A percentile compares a stretch with the other conserved stretches of the same genome.
Conservation (phyloP, 2,113 vertebrate genomes). For the Speoplatyrhinus poulsoni region DNA sequence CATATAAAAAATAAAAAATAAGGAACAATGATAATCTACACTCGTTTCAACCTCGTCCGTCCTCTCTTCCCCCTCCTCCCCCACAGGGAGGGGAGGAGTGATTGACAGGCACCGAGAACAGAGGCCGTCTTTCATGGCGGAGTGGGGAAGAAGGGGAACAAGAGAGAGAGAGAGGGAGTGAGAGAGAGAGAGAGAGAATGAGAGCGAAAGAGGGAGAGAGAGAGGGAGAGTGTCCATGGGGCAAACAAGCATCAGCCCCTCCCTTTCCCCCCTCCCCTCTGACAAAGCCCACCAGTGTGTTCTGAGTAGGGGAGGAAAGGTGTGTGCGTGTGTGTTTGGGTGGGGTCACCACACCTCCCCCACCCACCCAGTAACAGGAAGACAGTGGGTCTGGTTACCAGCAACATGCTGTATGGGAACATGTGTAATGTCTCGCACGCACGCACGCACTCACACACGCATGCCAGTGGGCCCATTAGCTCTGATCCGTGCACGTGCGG, state of each 20-base stretch:
- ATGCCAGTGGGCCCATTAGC: neutral
- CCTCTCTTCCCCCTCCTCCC: constrained; percentile 29
- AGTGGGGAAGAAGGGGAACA: constrained; percentile 29
- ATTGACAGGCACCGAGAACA: constrained; percentile 56
- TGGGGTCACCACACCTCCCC: constrained; percentile 43
- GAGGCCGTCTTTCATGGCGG: constrained; percentile 68
- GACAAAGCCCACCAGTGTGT: constrained; percentile 70
- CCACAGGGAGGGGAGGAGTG: constrained; percentile 51
- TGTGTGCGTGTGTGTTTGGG: constrained; percentile 8
- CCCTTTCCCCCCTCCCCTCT: constrained; percentile 23
- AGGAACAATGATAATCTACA: constrained; percentile 19
- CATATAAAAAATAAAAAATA: neutral
- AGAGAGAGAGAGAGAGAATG: too few species aligned
- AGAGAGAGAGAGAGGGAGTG: too few species aligned
- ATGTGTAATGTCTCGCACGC: neutral
- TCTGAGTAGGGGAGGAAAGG: constrained; percentile 62
- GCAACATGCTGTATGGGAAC: constrained; percentile 17
- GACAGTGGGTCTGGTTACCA: constrained; percentile 78
- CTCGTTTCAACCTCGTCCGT: constrained; percentile 44
- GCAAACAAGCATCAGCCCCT: constrained; percentile 63
- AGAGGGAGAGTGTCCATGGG: constrained; percentile 67
- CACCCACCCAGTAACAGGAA: constrained; percentile 68
- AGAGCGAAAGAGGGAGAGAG: too few species aligned
- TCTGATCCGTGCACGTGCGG: neutral
- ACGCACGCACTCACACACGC: neutral